These are phyloP conservation scores for Heptranchias perlo DNA, from an alignment of 2,113 vertebrate species.

Conservation along the genomic window DNA sequence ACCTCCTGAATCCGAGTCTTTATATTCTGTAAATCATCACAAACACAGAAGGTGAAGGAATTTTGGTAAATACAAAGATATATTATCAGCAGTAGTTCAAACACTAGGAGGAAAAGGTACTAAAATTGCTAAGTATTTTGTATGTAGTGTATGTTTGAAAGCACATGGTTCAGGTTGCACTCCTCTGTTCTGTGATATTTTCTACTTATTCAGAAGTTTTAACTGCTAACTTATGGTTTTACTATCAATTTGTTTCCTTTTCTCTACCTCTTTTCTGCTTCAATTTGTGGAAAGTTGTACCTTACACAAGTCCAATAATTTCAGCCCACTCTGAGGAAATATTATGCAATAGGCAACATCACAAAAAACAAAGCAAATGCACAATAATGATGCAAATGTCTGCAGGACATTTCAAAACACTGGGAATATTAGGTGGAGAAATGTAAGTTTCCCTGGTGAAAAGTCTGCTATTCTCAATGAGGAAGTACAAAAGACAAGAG, in stretches of 20 bases:
- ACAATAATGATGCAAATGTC: neutral
- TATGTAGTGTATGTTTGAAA: too few relatives aligned
- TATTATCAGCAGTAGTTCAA: too few relatives aligned
- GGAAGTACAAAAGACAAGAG: neutral
- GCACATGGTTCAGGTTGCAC: neutral
- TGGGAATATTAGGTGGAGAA: neutral
- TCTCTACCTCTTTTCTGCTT: neutral
- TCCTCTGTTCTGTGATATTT: neutral
- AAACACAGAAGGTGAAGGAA: constrained; percentile 46
- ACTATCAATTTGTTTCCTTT: neutral
- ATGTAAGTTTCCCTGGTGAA: neutral
- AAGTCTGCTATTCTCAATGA: neutral
- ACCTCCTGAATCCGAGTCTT: constrained; percentile 62
- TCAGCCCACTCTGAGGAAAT: neutral
- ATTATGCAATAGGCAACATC: neutral
- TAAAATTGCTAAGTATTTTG: too few relatives aligned
- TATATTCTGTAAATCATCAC: constrained; percentile 55
- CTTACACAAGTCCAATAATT: neutral
- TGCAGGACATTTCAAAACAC: neutral
- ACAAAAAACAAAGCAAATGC: neutral
- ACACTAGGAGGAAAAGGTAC: too few relatives aligned
- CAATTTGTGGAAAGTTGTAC: neutral
- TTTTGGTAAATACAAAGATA: constrained; percentile 42
- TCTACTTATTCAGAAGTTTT: too few relatives aligned
- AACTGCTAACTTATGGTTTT: neutral